phyloP scores from a whole-genome alignment of 1,140 invertebrate species.

The Calliopsis andreniformis region DNA sequence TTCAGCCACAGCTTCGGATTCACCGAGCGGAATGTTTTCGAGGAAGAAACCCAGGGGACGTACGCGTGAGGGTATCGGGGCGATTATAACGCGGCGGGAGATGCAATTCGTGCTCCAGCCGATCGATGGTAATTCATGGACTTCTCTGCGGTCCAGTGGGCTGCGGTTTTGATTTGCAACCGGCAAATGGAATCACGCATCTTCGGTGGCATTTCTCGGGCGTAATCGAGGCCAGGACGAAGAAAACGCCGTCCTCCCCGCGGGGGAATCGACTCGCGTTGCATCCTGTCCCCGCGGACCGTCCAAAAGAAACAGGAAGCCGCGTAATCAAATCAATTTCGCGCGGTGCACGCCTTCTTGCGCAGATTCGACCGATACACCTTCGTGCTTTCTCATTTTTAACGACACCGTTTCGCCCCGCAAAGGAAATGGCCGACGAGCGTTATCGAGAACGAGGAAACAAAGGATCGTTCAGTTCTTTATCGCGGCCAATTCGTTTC shows the following conservation, averaged over 20 bases:
- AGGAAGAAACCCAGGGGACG: background rate
- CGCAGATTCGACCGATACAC: background rate
- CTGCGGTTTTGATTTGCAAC: slow-evolving; percentile 69
- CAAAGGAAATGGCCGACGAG: background rate
- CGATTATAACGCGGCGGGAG: slow-evolving; percentile 58
- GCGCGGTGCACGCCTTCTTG: slow-evolving; percentile 8
- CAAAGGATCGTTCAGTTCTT: background rate
- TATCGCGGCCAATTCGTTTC: background rate
- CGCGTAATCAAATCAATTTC: slow-evolving; percentile 67
- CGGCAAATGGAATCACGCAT: slow-evolving; percentile 68
- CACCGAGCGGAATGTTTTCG: background rate
- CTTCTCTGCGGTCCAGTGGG: slow-evolving; percentile 57
- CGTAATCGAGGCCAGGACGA: slow-evolving; percentile 52
- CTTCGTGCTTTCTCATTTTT: background rate
- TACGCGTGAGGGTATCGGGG: slow-evolving; percentile 14
- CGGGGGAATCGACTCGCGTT: slow-evolving; percentile 8
- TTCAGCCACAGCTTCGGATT: background rate
- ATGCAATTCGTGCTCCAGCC: slow-evolving; percentile 31
- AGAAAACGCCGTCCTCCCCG: slow-evolving; percentile 9
- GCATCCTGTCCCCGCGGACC: slow-evolving; percentile 46
- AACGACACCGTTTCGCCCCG: background rate
- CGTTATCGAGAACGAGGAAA: background rate
- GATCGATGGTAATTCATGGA: slow-evolving; percentile 63
- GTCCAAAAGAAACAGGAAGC: slow-evolving; percentile 54
- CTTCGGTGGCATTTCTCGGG: slow-evolving; percentile 24